Evolutionary conservation across 1,140 invertebrate species (phyloP).

Genomic region (Trialeurodes vaporariorum): DNA sequence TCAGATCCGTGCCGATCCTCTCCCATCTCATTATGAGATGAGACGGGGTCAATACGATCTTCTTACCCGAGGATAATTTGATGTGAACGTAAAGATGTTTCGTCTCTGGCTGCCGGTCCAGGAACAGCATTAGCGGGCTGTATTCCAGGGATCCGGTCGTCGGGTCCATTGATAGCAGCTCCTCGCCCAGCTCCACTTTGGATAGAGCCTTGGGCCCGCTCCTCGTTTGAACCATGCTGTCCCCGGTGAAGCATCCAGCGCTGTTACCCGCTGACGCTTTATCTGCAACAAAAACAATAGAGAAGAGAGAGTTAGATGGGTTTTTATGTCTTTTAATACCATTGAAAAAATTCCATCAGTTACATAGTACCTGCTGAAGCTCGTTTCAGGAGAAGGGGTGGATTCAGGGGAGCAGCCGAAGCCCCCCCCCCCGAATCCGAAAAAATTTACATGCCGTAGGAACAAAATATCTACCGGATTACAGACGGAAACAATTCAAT

Average conservation of each 20-base stretch:
- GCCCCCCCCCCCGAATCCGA: too few relatives aligned
- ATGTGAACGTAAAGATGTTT: slow-evolving; percentile 58
- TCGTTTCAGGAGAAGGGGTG: too few relatives aligned
- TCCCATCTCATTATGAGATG: slow-evolving; percentile 52
- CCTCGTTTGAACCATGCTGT: slow-evolving; percentile 45
- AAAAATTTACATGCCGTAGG: too few relatives aligned
- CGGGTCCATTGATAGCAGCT: slow-evolving; percentile 58
- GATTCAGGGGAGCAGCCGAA: too few relatives aligned
- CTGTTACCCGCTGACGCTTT: slow-evolving; percentile 72
- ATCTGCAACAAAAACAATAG: slow-evolving; percentile 53
- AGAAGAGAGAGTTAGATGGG: not conserved
- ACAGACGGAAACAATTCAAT: too few relatives aligned
- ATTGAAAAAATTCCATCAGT: too few relatives aligned
- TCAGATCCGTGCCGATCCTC: slow-evolving; percentile 11
- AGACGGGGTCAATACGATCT: slow-evolving; percentile 67
- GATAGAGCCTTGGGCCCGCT: slow-evolving; percentile 41
- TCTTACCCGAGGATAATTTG: slow-evolving; percentile 50
- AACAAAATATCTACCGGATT: too few relatives aligned
- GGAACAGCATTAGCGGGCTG: slow-evolving; percentile 79
- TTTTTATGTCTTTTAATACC: too few relatives aligned
- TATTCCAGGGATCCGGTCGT: slow-evolving; percentile 52
- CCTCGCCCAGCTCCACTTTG: slow-evolving; percentile 62
- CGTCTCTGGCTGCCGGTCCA: slow-evolving; percentile 61
- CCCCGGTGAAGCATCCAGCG: slow-evolving; percentile 65
- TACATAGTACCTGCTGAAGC: too few relatives aligned